Base-by-base conservation (phyloP, 2,888 invertebrate species). In the Platerodrilus igneus region DNA sequence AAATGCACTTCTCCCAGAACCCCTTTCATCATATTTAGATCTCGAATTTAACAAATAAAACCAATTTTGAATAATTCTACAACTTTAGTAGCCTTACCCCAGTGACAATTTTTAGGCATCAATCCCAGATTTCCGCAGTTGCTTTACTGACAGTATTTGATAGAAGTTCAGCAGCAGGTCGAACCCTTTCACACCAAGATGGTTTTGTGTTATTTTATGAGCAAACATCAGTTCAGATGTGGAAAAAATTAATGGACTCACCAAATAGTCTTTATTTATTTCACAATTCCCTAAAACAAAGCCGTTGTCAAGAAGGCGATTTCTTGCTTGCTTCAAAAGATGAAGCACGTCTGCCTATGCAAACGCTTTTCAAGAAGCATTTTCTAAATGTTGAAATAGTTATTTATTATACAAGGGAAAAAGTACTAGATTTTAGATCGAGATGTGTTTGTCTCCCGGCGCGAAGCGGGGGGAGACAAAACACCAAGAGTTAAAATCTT, bases 1-100 rank as follows among this genome's bases (percentile, higher is more conserved):
- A 42, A 40, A 55, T 10, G 47, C 53, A 47, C 51, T 48, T 22
- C 15, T 15, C 11, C 41, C 40, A 27, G 39, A 20, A 19, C 33
- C 29, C 21, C n/a, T n/a, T n/a, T 39, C 29, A 4, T 18, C 41
- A 40, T 40, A 49, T 45, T 52, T 55, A 4, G 21, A 22, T 15
- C 31, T 41, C 3, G 42, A 28, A 36, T 55, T 55, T n/a, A 48
- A 39, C 16, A 55, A 7, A 41, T 54, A 53, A 41, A 56, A 54
- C 52, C 50, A 54, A 19, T 51, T 41, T 35, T 53, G n/a, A n/a
- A n/a, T n/a, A n/a, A n/a, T n/a, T n/a, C n/a, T n/a, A n/a, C n/a
- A n/a, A n/a, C n/a, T n/a, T n/a, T n/a, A n/a, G 53, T n/a, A 47
- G 22, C 26, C 19, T 33, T 32, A 21, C 41, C 19, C 38, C 39